Percentiles rank a stretch among this genome's conserved stretches.
These are phyloP conservation scores for Numenius phaeopus DNA, from an alignment of 2,797 vertebrate species.

Conservation along the genomic window DNA sequence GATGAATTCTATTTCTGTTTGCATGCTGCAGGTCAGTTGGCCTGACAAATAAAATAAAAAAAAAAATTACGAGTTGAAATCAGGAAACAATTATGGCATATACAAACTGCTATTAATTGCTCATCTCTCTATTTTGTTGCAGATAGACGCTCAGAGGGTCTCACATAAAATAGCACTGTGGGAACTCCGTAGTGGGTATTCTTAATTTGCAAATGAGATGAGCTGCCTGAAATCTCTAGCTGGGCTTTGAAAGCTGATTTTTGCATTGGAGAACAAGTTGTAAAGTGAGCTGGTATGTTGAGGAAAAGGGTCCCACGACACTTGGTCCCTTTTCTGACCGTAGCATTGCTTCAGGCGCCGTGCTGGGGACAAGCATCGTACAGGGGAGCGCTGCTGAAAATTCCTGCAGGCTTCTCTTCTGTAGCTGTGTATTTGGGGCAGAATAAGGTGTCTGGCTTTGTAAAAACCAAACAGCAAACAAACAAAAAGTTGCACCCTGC, in stretches of 20 bases:
- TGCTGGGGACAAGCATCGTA: not conserved
- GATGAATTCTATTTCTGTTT: constrained; percentile 14
- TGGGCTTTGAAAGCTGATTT: not conserved
- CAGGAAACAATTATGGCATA: not conserved
- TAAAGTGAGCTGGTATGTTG: not conserved
- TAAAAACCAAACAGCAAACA: not conserved
- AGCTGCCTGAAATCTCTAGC: not conserved
- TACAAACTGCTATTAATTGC: not conserved
- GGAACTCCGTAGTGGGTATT: not conserved
- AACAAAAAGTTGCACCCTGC: not conserved
- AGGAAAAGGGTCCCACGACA: not conserved
- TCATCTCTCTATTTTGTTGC: not conserved
- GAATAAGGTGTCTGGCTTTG: not conserved
- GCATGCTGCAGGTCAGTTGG: not conserved
- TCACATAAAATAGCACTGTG: not conserved
- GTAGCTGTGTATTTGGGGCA: not conserved
- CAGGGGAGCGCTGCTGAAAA: not conserved
- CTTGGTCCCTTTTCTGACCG: not conserved
- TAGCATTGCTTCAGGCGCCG: not conserved
- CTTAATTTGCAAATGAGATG: not conserved
- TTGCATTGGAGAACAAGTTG: not conserved
- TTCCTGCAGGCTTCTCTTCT: not conserved
- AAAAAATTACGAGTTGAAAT: not conserved
- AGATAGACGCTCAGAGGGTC: not conserved
- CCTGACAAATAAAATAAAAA: not conserved